Percentiles rank a stretch among this genome's conserved stretches.
Conservation (phyloP, 2,113 vertebrate species). For the Melanerpes aurifrons region DNA sequence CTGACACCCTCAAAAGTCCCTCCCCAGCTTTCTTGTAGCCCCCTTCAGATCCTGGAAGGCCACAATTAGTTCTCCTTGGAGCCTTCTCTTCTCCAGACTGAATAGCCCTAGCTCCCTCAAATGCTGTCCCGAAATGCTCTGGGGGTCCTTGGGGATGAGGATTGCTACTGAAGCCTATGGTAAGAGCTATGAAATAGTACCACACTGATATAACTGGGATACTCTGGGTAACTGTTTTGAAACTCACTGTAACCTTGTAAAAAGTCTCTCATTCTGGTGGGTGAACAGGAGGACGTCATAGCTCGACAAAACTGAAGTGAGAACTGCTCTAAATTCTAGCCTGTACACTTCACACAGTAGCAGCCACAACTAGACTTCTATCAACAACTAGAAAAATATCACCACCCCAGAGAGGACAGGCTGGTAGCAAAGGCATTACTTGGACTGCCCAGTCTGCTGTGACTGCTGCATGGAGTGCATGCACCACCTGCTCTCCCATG, state of each 20-base stretch:
- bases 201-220: neutral
- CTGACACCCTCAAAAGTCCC: no score
- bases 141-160: neutral
- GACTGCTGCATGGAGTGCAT: neutral
- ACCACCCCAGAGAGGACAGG: neutral
- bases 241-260: neutral
- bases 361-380: neutral
- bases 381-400: neutral
- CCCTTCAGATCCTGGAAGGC: no score
- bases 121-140: neutral
- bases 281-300: neutral
- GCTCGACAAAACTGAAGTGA: neutral
- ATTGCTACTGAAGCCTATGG: accelerated
- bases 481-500: neutral
- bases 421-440: neutral
- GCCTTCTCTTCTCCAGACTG: no score
- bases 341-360: neutral
- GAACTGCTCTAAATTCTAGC: neutral
- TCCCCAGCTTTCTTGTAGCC: no score
- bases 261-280: neutral
- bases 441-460: neutral
- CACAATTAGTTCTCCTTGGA: no score
- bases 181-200: neutral
- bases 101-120: no score
- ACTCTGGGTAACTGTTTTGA: neutral